Conservation (phyloP, 2,888 invertebrate species). For the Lypha dubia region DNA sequence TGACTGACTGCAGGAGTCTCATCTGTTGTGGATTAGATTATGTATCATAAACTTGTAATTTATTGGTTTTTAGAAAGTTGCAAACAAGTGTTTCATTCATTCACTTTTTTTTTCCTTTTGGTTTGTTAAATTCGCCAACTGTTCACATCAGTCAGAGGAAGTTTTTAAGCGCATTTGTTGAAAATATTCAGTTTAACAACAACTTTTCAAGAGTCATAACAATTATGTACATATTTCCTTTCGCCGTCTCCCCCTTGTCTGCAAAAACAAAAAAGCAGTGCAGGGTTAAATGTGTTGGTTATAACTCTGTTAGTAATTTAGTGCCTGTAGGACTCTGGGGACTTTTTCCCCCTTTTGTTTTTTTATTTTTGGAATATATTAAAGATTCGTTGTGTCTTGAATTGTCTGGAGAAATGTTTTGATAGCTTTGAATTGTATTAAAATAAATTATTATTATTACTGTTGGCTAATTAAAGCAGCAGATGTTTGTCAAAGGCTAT, state of each 20-base stretch:
- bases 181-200: conserved; percentile 19
- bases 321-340: conserved; percentile 16
- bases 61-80: conserved; percentile 74
- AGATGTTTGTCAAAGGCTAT: conserved; percentile 39
- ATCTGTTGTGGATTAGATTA: conserved; percentile 83
- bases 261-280: not conserved
- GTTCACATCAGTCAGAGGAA: conserved; percentile 48
- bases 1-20: conserved; percentile 72
- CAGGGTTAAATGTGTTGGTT: conserved; percentile 25
- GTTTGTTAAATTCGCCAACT: conserved; percentile 58
- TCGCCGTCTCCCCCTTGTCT: no score
- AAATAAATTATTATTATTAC: conserved; percentile 44
- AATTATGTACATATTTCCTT: conserved; percentile 8
- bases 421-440: conserved; percentile 24
- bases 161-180: conserved; percentile 2
- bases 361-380: conserved; percentile 10
- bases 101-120: not conserved
- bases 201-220: conserved; percentile 46
- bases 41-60: conserved; percentile 83
- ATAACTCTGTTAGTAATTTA: not conserved
- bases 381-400: conserved; percentile 9
- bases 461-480: conserved; percentile 39
- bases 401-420: conserved; percentile 34
- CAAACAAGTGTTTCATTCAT: conserved; percentile 62
- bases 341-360: conserved; percentile 12